Conservation (phyloP, 2,888 invertebrate genomes). For the Pachliopta kotzebuea region DNA sequence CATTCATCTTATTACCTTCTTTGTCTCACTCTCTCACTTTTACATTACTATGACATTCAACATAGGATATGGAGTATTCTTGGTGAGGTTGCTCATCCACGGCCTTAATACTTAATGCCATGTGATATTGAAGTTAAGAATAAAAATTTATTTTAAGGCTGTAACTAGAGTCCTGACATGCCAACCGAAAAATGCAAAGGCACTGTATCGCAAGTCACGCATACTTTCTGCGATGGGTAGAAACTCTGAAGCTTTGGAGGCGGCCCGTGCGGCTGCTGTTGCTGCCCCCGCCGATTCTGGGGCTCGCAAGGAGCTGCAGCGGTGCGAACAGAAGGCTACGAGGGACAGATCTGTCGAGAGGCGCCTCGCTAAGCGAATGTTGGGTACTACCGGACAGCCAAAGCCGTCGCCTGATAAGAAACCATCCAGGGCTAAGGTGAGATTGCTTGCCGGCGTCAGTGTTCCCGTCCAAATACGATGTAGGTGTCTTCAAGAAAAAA, state of each 20-base stretch:
- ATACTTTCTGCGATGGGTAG: slow-evolving; percentile 78
- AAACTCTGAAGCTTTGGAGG: slow-evolving; percentile 84
- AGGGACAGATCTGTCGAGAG: slow-evolving; percentile 74
- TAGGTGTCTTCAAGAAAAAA: too few relatives aligned
- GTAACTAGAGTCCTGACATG: slow-evolving; percentile 90
- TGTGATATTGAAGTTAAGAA: too few relatives aligned
- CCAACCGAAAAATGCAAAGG: slow-evolving; percentile 94
- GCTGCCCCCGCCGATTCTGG: slow-evolving; percentile 67
- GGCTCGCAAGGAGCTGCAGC: slow-evolving; percentile 62
- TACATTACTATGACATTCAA: too few relatives aligned
- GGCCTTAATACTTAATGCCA: too few relatives aligned
- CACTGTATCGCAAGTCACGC: slow-evolving; percentile 88
- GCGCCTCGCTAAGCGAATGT: slow-evolving; percentile 51
- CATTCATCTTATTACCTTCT: too few relatives aligned
- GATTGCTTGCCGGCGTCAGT: too few relatives aligned
- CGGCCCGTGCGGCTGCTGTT: slow-evolving; percentile 65
- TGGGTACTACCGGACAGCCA: slow-evolving; percentile 46
- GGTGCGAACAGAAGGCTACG: slow-evolving; percentile 58
- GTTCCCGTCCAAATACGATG: too few relatives aligned
- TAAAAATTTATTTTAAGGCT: slow-evolving; percentile 72
- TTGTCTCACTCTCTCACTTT: too few relatives aligned
- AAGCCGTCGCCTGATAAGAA: slow-evolving; percentile 53
- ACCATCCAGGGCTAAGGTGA: slow-evolving; percentile 62
- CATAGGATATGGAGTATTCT: too few relatives aligned
- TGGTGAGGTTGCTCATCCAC: too few relatives aligned